Conservation (phyloP, 2,113 vertebrate genomes). For the Corythaeola cristata region DNA sequence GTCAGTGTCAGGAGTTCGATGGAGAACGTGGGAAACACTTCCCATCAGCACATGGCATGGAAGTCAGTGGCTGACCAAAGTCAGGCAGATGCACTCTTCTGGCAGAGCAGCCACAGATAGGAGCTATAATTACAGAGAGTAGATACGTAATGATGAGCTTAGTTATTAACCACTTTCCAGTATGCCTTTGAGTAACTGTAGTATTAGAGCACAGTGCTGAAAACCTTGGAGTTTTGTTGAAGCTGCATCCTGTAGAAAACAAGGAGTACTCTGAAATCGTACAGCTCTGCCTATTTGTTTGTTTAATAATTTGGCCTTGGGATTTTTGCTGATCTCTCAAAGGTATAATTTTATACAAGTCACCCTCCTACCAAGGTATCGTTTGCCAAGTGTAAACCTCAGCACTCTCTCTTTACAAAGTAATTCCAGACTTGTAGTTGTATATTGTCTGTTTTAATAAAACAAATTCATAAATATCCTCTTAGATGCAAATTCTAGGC, state of each 20-base stretch:
- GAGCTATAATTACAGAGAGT: neutral
- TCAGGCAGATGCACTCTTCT: neutral
- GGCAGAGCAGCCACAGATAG: neutral
- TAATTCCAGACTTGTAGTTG: neutral
- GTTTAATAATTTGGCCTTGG: neutral
- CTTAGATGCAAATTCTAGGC: neutral
- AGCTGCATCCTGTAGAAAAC: neutral
- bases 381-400: neutral
- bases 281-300: neutral
- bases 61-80: conserved; percentile 20
- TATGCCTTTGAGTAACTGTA: neutral
- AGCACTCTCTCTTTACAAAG: neutral
- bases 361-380: neutral
- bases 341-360: neutral
- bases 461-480: neutral
- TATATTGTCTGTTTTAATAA: neutral
- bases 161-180: conserved; percentile 14
- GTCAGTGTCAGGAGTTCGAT: neutral
- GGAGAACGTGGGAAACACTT: neutral
- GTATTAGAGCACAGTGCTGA: neutral
- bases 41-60: neutral
- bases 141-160: neutral
- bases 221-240: neutral
- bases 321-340: neutral
- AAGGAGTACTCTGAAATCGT: neutral